Evolutionary conservation across 1,140 invertebrate species (phyloP).

Genomic region (Leptonema lineaticorne): DNA sequence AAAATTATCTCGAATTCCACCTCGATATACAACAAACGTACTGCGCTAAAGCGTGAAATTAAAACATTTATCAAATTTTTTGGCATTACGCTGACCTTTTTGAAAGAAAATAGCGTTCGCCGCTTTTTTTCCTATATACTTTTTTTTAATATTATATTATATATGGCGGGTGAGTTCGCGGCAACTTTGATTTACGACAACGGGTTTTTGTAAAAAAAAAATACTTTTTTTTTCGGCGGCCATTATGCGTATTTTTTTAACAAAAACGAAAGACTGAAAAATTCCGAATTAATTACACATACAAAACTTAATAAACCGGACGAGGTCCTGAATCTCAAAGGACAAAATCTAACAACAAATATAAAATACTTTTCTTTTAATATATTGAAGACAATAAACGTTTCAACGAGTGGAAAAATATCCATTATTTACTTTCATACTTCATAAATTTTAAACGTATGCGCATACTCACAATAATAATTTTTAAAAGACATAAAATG

Average conservation of each 20-base stretch:
- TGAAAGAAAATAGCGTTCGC: too few relatives aligned
- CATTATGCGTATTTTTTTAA: constrained; percentile 30
- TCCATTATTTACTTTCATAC: background rate
- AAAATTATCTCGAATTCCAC: background rate
- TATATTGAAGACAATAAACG: background rate
- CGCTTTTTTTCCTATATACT: constrained; percentile 10
- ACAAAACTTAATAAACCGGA: constrained; percentile 10
- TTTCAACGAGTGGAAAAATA: background rate
- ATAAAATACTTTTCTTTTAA: too few relatives aligned
- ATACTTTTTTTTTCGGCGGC: constrained; percentile 12
- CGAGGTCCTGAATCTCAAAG: background rate
- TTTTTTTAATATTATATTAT: constrained; percentile 3
- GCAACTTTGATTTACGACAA: constrained; percentile 16
- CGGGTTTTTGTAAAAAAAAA: constrained; percentile 23
- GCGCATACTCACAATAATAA: too few relatives aligned
- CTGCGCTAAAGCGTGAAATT: constrained; percentile 36
- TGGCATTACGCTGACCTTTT: constrained; percentile 21
- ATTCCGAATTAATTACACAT: constrained; percentile 34
- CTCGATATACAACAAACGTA: background rate
- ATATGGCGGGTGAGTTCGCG: background rate
- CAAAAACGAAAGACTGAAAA: constrained; percentile 31
- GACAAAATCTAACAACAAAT: background rate
- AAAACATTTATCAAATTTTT: constrained; percentile 35
- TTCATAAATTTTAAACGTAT: background rate
- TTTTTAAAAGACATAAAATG: too few relatives aligned